Percentiles rank a stretch among this genome's conserved stretches.
These are phyloP conservation scores for Lumbricus terrestris DNA, from an alignment of 2,888 invertebrate species.

Conservation along the genomic window DNA sequence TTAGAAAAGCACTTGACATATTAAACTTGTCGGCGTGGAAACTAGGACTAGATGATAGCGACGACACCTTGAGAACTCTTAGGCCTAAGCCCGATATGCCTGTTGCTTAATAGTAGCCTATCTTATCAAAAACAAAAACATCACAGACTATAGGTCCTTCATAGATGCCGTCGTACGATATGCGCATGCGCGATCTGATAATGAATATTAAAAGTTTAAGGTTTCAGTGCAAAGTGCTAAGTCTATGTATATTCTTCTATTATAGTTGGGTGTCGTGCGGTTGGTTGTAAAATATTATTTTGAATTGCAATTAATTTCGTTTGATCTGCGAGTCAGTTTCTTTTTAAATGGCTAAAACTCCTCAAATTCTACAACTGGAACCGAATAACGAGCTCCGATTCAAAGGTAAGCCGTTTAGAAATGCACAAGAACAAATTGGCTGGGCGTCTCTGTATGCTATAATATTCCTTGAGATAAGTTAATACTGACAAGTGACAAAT, in stretches of 20 bases:
- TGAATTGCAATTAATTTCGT: neutral
- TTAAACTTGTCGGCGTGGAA: no score
- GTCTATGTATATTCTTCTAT: neutral
- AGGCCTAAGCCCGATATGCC: no score
- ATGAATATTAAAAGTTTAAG: neutral
- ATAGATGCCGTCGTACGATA: neutral
- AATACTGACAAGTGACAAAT: neutral
- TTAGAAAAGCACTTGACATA: no score
- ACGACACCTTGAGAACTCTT: no score
- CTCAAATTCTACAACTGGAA: constrained; percentile 32
- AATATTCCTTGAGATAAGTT: no score
- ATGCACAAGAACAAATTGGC: neutral
- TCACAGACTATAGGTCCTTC: no score
- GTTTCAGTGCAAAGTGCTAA: neutral
- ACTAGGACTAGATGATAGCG: no score
- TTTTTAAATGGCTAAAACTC: constrained; percentile 32
- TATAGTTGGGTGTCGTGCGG: neutral
- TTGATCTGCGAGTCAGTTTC: neutral
- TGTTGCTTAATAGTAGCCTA: no score
- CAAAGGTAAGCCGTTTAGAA: neutral
- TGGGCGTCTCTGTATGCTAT: neutral
- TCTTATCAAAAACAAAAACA: no score
- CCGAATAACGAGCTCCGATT: constrained; percentile 28
- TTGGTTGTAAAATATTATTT: neutral
- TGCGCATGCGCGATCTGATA: neutral